Evolutionary conservation across 2,797 vertebrate species (phyloP).

Genomic region (Enoplosus armatus): DNA sequence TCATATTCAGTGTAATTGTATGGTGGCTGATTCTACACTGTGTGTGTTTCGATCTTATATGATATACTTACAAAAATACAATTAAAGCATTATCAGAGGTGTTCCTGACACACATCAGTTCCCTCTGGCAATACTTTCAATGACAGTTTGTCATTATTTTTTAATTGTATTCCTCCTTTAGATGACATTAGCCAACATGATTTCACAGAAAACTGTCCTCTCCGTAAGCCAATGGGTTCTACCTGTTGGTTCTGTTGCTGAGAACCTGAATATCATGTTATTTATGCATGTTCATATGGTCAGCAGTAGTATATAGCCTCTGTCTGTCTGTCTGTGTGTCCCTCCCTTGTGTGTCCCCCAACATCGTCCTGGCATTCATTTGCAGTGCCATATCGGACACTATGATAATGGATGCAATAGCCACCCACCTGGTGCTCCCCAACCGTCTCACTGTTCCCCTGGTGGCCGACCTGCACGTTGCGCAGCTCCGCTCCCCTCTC

Average conservation of each 20-base stretch:
- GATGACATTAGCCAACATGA: conserved; percentile 40
- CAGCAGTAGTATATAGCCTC: conserved; percentile 51
- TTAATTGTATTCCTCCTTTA: conserved; percentile 48
- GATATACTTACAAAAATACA: conserved; percentile 33
- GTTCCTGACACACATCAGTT: conserved; percentile 13
- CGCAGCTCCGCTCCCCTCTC: conserved; percentile 93
- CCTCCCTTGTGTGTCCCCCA: conserved; percentile 62
- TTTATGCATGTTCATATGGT: conserved; percentile 56
- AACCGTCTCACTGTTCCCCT: conserved; percentile 94
- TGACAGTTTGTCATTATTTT: conserved; percentile 44
- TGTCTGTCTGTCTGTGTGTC: conserved; percentile 66
- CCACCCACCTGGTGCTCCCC: conserved; percentile 93
- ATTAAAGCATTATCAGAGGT: conserved; percentile 63
- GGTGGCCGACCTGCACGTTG: conserved; percentile 91
- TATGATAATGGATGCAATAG: conserved; percentile 96
- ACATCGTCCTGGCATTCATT: conserved; percentile 77
- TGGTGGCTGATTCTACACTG: conserved; percentile 25
- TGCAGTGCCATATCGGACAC: conserved; percentile 93
- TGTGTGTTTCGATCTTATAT: conserved; percentile 17
- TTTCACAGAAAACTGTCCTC: conserved; percentile 41
- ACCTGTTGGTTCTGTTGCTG: conserved; percentile 40
- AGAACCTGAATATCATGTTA: conserved; percentile 55
- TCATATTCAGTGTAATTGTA: conserved; percentile 22
- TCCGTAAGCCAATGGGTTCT: conserved; percentile 25
- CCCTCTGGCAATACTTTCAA: conserved; percentile 53